Base-by-base conservation (phyloP, 2,797 vertebrate genomes). In the Darevskia nairensis region DNA sequence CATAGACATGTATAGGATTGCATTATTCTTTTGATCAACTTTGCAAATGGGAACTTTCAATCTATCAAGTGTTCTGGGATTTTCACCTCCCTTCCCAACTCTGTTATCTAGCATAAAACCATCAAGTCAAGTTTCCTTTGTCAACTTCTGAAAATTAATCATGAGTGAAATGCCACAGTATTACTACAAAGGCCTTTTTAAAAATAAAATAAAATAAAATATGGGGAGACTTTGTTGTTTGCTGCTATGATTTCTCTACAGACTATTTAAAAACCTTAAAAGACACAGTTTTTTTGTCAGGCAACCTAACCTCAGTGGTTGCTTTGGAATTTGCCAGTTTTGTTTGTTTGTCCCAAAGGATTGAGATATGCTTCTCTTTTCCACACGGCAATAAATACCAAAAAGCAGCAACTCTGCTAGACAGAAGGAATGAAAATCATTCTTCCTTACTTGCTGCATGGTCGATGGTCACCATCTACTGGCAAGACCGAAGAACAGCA, bases 391-490 rank as follows among this genome's bases (percentile, higher is more conserved):
- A n/a, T 2, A 7, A 29, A 7, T 7, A n/a, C 80, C 41, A 4
- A 32, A 61, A 71, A 15, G 41, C 0, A 7, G 76, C 8, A 74
- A 46, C 6, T 35, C 35, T 74, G 61, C n/a, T 19, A 50, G 10
- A 59, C 83, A 68, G 59, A 55, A 77, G 25, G 29, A 17, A 64
- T 81, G 46, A 76, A 85, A 82, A 81, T 82, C 13, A 25, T 25
- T 13, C 0, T 32, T 76, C 39, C 35, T 75, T 68, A 3, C 59
- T 35, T 59, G 75, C 93, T 93, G 76, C 64, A 88, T 79, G 76
- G 86, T 90, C 82, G 78, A 88, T 29, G 87, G 88, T 75, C 91
- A 90, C 95, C 95, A 94, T 92, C 94, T 96, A 89, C 93, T 95
- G 95, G 94, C 86, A 78, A 85, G 29, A 90, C 39, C 23, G 44